phyloP scores from a whole-genome alignment of 2,113 vertebrate species.

The Mola mola region DNA sequence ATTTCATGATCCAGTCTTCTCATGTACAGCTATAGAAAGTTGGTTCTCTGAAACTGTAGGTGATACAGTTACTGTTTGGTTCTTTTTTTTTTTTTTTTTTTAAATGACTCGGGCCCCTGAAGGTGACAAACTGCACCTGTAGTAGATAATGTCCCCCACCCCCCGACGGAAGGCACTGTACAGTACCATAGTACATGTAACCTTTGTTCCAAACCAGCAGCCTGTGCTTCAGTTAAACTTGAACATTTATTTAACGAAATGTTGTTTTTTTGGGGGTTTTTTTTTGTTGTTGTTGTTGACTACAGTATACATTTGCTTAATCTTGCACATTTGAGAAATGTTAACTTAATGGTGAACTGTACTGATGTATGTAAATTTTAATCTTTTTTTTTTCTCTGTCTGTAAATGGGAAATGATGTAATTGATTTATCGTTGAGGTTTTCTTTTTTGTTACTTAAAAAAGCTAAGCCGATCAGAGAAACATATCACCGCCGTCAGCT shows the following conservation, averaged over 20 bases:
- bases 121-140: background rate
- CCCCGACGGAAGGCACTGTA: constrained; percentile 57
- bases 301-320: constrained; percentile 85
- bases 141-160: constrained; percentile 2
- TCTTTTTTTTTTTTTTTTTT: too few species aligned
- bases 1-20: constrained; percentile 29
- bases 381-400: constrained; percentile 75
- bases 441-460: constrained; percentile 88
- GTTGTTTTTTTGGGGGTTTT: constrained; percentile 69
- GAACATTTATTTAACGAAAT: constrained; percentile 84
- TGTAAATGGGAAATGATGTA: constrained; percentile 85
- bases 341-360: constrained; percentile 87
- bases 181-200: constrained; percentile 71
- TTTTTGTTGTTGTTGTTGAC: constrained; percentile 60
- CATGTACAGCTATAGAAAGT: constrained; percentile 42
- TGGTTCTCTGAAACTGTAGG: constrained; percentile 47
- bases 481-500: constrained; percentile 82
- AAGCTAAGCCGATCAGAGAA: constrained; percentile 82
- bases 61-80: constrained; percentile 33
- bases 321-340: constrained; percentile 87
- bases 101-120: background rate
- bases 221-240: constrained; percentile 84
- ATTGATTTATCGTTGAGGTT: constrained; percentile 82
- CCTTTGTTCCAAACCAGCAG: constrained; percentile 83
- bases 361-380: constrained; percentile 84